Evolutionary conservation across 2,888 invertebrate species (phyloP), one percentile per base, ranked within the genome.

Genomic region (Chloromyia formosa): DNA sequence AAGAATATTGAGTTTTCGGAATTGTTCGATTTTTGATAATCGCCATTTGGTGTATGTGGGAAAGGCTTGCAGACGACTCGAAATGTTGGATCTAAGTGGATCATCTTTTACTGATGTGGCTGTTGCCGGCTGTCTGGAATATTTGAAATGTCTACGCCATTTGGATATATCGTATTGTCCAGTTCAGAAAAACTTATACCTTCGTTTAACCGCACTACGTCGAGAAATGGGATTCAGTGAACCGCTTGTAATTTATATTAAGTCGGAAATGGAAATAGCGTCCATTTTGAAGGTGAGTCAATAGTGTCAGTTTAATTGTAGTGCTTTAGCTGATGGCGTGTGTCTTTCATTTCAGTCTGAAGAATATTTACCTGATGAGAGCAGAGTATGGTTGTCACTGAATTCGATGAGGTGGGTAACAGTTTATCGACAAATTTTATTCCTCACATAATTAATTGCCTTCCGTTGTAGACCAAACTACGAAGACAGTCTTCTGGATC

Each of bases 1-100:
- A 22, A 45, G 22, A 49, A n/a, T 42, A 7, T 10, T 66, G 10
- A 66, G 66, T 45, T 22, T 66, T 7, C 45, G 66, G 18, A 66
- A 49, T 16, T 40, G 40, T 20, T 1, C 12, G 22, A 22, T 49
- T 1, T 66, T 66, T 18, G 66, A 45, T 14, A 49, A 66, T n/a
- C 10, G 18, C 9, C n/a, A 66, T 22, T 22, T 66, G 22, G 12
- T 49, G 20, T 22, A 22, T 7, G 45, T 66, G 9, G 49, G 20
- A 1, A 66, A 66, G 20, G 20, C 23, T 2, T 66, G 66, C 12
- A 45, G 4, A 66, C 45, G 20, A 20, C 10, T 66, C 20, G 66
- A 66, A 66, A 20, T 66, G 66, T 49, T 66, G 14, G 66, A 66
- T 66, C 12, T 66, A 1, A 20, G 45, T 14, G 49, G 66, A 22